Evolutionary conservation across 2,797 vertebrate species (phyloP).

Genomic region (Menidia menidia): DNA sequence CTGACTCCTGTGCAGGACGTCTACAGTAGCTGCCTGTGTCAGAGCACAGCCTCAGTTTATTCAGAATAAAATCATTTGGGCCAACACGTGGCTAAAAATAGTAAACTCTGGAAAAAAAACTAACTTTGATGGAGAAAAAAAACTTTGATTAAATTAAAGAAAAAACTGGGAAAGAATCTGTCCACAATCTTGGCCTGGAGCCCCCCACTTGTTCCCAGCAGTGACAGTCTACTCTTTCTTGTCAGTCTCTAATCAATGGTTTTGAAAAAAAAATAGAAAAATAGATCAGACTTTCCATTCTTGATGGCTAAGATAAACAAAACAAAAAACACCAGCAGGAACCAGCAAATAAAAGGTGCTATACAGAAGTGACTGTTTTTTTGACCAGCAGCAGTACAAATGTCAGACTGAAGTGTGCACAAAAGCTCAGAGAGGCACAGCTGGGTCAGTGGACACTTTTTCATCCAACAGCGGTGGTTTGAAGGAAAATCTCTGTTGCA

Average conservation of each 20-base stretch:
- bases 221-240: constrained; percentile 40
- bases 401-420: background rate
- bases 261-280: no score
- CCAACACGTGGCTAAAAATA: background rate
- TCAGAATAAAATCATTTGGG: constrained; percentile 4
- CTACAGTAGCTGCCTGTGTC: background rate
- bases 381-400: background rate
- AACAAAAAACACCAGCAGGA: background rate
- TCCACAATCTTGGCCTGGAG: constrained; percentile 4
- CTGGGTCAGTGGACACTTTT: background rate
- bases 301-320: background rate
- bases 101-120: background rate
- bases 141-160: background rate
- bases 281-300: constrained; percentile 46
- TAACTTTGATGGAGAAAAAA: background rate
- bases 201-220: constrained; percentile 30
- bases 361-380: background rate
- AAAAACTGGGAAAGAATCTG: background rate
- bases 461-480: no score
- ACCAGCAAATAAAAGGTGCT: background rate
- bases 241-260: constrained; percentile 34
- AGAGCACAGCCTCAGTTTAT: background rate
- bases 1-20: background rate
- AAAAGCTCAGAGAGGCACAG: background rate
- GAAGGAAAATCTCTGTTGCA: background rate